Conservation (phyloP, 2,797 vertebrate genomes). For the Platalea minor region DNA sequence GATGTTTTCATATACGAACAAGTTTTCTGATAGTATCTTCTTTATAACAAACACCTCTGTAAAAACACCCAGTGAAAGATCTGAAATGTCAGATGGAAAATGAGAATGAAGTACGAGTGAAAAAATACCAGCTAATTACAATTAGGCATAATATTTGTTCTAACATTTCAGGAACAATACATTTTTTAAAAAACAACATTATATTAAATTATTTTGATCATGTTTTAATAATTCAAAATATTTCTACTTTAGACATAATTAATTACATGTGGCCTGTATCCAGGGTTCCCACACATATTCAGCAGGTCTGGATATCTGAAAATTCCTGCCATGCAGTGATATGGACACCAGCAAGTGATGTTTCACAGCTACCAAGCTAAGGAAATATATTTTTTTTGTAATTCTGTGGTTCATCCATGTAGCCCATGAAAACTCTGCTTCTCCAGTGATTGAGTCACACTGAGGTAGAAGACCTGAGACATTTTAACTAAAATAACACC, state of each 20-base stretch:
- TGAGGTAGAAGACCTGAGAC: not conserved
- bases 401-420: rapidly evolving
- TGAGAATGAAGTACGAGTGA: not conserved
- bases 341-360: not conserved
- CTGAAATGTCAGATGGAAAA: not conserved
- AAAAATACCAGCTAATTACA: not conserved
- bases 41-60: not conserved
- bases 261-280: not conserved
- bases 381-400: not conserved
- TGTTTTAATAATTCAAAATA: not conserved
- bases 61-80: not conserved
- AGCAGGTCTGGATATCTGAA: not conserved
- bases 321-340: not conserved
- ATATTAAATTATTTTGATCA: not conserved
- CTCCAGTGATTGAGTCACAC: not conserved
- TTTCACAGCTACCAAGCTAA: not conserved
- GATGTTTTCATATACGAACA: not conserved
- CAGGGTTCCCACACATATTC: not conserved
- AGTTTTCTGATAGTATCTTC: not conserved
- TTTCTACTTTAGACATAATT: not conserved
- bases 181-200: rapidly evolving
- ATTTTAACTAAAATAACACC: not conserved
- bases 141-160: not conserved
- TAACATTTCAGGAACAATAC: not conserved
- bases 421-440: not conserved